A percentile compares a stretch with the other conserved stretches of the same genome.
phyloP scores from a whole-genome alignment of 2,888 invertebrate genomes.

The Amphipoea lucens region DNA sequence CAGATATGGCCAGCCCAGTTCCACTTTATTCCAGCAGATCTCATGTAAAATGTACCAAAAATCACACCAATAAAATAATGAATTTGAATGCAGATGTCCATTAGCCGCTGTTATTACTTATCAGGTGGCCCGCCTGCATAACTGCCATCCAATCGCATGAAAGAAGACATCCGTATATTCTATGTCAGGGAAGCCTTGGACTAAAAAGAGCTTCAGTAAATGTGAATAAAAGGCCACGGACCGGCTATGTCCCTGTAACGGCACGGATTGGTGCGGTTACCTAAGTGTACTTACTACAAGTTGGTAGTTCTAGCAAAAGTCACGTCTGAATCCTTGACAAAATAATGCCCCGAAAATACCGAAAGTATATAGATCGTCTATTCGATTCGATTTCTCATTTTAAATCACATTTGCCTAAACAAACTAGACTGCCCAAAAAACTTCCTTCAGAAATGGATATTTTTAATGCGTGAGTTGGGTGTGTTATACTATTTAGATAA shows the following conservation, averaged over 20 bases:
- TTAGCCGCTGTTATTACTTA: neutral
- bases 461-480: neutral
- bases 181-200: neutral
- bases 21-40: too few species aligned
- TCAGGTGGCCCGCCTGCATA: too few species aligned
- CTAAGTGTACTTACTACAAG: too few species aligned
- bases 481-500: too few species aligned
- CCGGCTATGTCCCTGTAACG: neutral
- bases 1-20: too few species aligned
- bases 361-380: neutral
- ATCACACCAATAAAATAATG: too few species aligned
- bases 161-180: neutral
- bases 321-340: neutral
- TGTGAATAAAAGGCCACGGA: constrained; percentile 20
- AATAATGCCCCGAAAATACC: neutral
- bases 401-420: too few species aligned
- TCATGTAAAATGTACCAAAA: too few species aligned
- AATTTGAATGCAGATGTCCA: neutral
- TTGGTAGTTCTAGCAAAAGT: neutral
- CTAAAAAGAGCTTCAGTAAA: constrained; percentile 8
- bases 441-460: neutral
- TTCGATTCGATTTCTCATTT: neutral
- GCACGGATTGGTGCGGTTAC: constrained; percentile 9
- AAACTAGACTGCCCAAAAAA: neutral
- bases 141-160: neutral